phyloP scores from a whole-genome alignment of 2,113 vertebrate species.

The Peromyscus leucopus region DNA sequence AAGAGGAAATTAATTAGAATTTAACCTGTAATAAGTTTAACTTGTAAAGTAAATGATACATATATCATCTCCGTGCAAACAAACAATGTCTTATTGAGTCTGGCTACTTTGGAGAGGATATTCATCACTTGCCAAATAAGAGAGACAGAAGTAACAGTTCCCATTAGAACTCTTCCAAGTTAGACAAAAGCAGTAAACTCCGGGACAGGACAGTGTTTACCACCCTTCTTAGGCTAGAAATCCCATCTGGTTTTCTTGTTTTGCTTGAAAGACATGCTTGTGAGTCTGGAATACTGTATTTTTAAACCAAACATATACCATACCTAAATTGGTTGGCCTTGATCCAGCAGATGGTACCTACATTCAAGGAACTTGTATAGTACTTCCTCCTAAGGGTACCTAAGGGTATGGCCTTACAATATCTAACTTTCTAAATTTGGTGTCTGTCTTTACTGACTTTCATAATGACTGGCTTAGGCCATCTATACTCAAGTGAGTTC shows the following conservation, averaged over 20 bases:
- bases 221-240: neutral
- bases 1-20: constrained; percentile 44
- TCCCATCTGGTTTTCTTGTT: neutral
- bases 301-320: neutral
- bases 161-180: neutral
- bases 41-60: neutral
- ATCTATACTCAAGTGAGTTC: constrained; percentile 66
- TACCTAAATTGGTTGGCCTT: neutral
- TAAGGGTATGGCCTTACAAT: constrained; percentile 8
- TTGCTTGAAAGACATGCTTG: neutral
- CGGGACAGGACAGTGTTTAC: neutral
- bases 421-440: constrained; percentile 46
- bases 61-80: neutral
- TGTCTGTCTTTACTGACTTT: constrained; percentile 65
- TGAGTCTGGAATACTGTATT: neutral
- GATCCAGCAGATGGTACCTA: neutral
- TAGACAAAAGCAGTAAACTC: neutral
- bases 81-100: neutral
- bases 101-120: neutral
- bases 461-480: constrained; percentile 53
- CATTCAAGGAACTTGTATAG: neutral
- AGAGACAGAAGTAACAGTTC: neutral
- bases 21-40: neutral
- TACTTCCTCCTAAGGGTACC: neutral
- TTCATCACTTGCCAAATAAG: neutral